Evolutionary conservation across 2,113 vertebrate genomes (phyloP).

Genomic region (Urocynchramus pylzowi): DNA sequence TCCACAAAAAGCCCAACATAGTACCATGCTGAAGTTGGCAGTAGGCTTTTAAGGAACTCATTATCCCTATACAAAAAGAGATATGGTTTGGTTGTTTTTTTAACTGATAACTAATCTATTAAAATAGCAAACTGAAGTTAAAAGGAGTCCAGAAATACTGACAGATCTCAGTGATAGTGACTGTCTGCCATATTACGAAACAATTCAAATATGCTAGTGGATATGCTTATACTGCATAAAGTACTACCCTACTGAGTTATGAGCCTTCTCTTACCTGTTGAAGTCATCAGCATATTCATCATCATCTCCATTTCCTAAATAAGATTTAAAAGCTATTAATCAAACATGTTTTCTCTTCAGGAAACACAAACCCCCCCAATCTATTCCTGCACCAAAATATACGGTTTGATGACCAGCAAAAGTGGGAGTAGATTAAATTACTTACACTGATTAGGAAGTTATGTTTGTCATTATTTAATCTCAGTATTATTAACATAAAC

Average conservation of each 20-base stretch:
- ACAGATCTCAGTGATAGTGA: background rate
- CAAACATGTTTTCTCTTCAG: background rate
- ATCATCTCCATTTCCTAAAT: conserved; percentile 77
- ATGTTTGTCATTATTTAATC: background rate
- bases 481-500: background rate
- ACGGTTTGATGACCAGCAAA: background rate
- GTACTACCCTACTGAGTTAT: background rate
- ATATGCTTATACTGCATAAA: background rate
- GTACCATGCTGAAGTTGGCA: background rate
- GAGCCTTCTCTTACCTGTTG: conserved; percentile 80
- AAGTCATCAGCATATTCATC: conserved; percentile 93
- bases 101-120: background rate
- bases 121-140: background rate
- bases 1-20: background rate
- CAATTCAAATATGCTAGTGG: background rate
- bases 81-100: background rate
- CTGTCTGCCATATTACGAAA: background rate
- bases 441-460: background rate
- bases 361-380: background rate
- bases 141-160: background rate
- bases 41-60: background rate
- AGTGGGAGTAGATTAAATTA: background rate
- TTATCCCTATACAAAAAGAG: background rate
- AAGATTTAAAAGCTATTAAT: conserved; percentile 12
- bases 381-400: background rate